Evolutionary conservation across 2,113 vertebrate genomes (phyloP).

Genomic region (Rhagologus leucostigma): DNA sequence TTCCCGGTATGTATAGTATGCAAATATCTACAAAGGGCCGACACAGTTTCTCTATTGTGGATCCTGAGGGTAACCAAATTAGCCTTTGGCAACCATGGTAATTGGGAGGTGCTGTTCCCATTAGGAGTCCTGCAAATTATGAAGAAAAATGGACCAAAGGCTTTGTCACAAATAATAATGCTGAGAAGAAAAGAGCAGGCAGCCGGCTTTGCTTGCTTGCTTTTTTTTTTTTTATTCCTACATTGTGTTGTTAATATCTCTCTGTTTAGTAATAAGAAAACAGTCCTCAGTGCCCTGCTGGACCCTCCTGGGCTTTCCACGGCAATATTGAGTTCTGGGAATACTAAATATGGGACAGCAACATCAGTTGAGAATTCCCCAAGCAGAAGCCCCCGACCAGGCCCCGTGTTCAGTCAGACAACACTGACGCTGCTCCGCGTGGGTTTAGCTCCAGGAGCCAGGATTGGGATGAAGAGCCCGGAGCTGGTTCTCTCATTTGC

Average conservation of each 20-base stretch:
- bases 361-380: neutral
- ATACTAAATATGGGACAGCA: neutral
- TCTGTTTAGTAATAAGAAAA: slow-evolving; percentile 74
- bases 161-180: slow-evolving; percentile 83
- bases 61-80: slow-evolving; percentile 83
- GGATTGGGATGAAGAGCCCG: accelerated
- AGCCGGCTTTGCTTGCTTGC: slow-evolving; percentile 62
- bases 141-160: slow-evolving; percentile 81
- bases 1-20: slow-evolving; percentile 84
- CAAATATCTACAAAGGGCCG: slow-evolving; percentile 81
- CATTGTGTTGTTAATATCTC: slow-evolving; percentile 77
- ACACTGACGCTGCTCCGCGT: neutral
- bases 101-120: slow-evolving; percentile 85
- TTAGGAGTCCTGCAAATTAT: slow-evolving; percentile 85
- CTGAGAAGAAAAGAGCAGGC: slow-evolving; percentile 78
- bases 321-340: slow-evolving; percentile 11
- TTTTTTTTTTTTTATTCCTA: slow-evolving; percentile 45
- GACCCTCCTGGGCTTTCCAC: slow-evolving; percentile 1
- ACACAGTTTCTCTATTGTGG: slow-evolving; percentile 80
- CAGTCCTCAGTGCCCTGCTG: slow-evolving; percentile 43
- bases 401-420: neutral
- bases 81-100: slow-evolving; percentile 84
- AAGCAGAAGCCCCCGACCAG: neutral
- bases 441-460: neutral
- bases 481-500: neutral